Evolutionary conservation across 1,140 invertebrate genomes (phyloP).

Genomic region (Zaprionus inermis): DNA sequence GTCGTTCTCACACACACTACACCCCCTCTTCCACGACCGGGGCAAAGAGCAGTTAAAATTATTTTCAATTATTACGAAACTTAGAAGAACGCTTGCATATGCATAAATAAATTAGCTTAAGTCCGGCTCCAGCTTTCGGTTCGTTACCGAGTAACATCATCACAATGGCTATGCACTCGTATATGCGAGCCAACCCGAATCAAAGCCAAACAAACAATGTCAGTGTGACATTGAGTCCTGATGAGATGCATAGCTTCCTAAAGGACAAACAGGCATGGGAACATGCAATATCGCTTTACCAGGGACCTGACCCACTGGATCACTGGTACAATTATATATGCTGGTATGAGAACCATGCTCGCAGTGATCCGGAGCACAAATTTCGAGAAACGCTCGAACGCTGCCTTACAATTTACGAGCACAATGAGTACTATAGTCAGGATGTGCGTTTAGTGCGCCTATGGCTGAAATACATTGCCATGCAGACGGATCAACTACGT

Average conservation of each 20-base stretch:
- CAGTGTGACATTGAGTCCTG: conserved; percentile 50
- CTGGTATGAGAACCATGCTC: conserved; percentile 95
- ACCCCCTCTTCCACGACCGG: conserved; percentile 11
- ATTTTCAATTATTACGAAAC: conserved; percentile 52
- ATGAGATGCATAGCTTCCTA: conserved; percentile 77
- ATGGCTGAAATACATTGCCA: conserved; percentile 96
- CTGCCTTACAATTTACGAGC: conserved; percentile 92
- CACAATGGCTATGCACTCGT: conserved; percentile 71
- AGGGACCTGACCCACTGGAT: conserved; percentile 93
- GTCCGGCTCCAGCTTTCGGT: background rate
- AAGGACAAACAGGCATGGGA: conserved; percentile 88
- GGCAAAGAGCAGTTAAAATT: conserved; percentile 35
- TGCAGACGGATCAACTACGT: conserved; percentile 90
- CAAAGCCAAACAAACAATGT: conserved; percentile 41
- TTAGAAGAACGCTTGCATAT: conserved; percentile 25
- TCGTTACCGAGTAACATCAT: conserved; percentile 4
- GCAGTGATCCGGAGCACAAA: conserved; percentile 92
- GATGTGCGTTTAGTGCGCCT: conserved; percentile 92
- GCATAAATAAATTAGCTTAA: conserved; percentile 12
- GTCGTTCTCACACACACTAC: background rate
- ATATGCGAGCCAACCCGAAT: conserved; percentile 58
- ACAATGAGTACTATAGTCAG: conserved; percentile 92
- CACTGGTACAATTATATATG: conserved; percentile 95
- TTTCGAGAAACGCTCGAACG: conserved; percentile 90
- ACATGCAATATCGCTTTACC: conserved; percentile 91